Evolutionary conservation across 2,797 vertebrate genomes (phyloP).

Genomic region (Todus mexicanus): DNA sequence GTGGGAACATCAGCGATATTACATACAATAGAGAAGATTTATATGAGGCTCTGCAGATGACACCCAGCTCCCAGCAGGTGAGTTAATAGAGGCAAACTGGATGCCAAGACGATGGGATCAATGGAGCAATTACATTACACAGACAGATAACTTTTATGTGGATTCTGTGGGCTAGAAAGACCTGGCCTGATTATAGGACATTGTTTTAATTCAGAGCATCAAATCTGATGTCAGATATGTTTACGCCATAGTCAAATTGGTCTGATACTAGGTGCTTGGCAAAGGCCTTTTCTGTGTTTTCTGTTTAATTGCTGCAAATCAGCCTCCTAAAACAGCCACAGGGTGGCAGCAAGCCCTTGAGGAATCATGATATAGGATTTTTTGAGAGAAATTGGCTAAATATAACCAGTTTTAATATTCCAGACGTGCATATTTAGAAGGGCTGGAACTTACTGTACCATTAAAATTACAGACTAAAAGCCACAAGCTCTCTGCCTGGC

Average conservation of each 20-base stretch:
- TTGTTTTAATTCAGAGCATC: not conserved
- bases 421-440: not conserved
- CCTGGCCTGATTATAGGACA: not conserved
- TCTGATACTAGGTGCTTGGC: not conserved
- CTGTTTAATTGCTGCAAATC: not conserved
- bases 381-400: not conserved
- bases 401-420: not conserved
- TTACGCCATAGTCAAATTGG: not conserved
- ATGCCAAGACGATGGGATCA: not conserved
- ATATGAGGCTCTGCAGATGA: not conserved
- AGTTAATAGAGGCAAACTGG: not conserved
- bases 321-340: slow-evolving; percentile 19
- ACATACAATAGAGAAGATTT: not conserved
- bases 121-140: not conserved
- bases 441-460: not conserved
- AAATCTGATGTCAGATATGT: not conserved
- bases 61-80: not conserved
- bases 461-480: not conserved
- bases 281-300: not conserved
- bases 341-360: slow-evolving; percentile 68
- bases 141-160: not conserved
- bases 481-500: not conserved
- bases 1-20: not conserved
- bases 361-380: not conserved
- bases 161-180: not conserved